phyloP scores from a whole-genome alignment of 2,888 invertebrate species.

The Sabellastarte sp. region DNA sequence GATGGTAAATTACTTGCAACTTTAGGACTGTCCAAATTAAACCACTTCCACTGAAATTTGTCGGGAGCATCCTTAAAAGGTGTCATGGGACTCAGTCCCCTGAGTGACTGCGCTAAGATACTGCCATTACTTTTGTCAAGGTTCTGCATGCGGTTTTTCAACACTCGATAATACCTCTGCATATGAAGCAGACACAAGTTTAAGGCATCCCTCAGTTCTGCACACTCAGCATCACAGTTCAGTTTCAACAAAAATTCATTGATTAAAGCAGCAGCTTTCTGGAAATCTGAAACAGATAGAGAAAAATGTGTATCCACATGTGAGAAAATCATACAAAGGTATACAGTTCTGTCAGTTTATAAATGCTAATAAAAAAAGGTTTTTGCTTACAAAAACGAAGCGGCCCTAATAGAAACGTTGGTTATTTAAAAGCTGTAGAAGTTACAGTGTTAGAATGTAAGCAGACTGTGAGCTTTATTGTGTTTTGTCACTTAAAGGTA shows the following conservation, averaged over 20 bases:
- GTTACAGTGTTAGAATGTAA: no score
- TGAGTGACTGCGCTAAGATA: conserved; percentile 40
- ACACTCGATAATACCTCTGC: conserved; percentile 54
- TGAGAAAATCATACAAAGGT: no score
- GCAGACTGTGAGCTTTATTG: no score
- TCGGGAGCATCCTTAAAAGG: conserved; percentile 47
- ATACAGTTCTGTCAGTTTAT: no score
- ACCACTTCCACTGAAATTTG: conserved; percentile 54
- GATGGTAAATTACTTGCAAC: conserved; percentile 16
- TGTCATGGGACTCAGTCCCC: conserved; percentile 58
- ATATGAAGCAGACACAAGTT: conserved; percentile 56
- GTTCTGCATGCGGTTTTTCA: conserved; percentile 27
- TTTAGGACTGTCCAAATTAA: conserved; percentile 47
- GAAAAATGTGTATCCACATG: no score
- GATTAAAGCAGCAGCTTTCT: conserved; percentile 57
- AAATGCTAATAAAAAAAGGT: no score
- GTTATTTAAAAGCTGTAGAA: no score
- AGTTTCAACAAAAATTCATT: conserved; percentile 57
- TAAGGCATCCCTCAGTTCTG: conserved; percentile 55
- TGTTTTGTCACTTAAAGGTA: no score
- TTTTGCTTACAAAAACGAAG: no score
- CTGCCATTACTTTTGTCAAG: conserved; percentile 14
- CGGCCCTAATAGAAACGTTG: no score
- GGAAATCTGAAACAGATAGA: conserved; percentile 48
- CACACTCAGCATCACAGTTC: conserved; percentile 55